A percentile compares a stretch with the other conserved stretches of the same genome.
These are phyloP conservation scores for Helicolenus hilgendorfi DNA, from an alignment of 2,797 vertebrate genomes.

Conservation along the genomic window DNA sequence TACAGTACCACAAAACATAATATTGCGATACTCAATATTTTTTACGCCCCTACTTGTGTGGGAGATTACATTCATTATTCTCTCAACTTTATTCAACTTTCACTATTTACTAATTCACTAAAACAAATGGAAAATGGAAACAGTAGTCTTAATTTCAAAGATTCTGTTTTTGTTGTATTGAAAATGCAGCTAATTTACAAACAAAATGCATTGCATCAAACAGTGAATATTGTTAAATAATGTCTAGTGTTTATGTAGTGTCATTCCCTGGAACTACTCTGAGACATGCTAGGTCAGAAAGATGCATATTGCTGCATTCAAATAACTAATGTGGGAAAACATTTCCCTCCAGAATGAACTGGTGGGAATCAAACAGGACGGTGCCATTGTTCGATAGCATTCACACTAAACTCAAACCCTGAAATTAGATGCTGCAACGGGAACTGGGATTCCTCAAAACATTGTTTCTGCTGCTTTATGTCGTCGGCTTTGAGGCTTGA, in stretches of 20 bases:
- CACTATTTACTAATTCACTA: background rate
- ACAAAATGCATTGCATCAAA: background rate
- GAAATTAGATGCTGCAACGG: background rate
- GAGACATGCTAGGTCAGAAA: background rate
- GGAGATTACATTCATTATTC: background rate
- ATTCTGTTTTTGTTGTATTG: background rate
- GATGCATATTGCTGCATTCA: background rate
- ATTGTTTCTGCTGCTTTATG: background rate
- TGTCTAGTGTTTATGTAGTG: background rate
- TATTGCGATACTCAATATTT: too few species aligned
- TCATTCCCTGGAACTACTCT: background rate
- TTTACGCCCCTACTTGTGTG: background rate
- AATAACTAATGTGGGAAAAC: background rate
- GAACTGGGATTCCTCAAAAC: background rate
- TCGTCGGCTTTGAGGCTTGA: background rate
- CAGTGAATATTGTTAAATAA: background rate
- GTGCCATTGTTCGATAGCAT: background rate
- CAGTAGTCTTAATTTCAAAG: background rate
- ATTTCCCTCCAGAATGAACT: background rate
- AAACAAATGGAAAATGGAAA: background rate
- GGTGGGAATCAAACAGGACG: background rate
- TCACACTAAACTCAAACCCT: background rate
- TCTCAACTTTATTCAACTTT: background rate
- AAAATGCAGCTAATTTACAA: background rate
- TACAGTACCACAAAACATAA: too few species aligned